Evolutionary conservation across 2,888 invertebrate genomes (phyloP), one percentile per base, ranked within the genome.

Genomic region (Sarcophaga subvicina): DNA sequence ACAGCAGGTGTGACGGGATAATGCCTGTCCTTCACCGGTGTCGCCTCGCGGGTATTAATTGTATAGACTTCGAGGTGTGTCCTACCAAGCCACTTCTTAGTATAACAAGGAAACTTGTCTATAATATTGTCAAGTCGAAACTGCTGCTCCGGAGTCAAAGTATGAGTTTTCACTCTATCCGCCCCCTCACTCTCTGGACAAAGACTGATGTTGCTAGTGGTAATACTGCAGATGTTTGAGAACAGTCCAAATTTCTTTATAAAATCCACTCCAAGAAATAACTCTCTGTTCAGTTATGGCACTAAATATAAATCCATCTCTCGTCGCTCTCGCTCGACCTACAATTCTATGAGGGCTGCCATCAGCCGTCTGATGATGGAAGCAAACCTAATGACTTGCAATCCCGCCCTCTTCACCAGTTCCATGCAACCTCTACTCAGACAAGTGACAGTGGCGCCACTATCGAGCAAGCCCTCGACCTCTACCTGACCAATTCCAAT

Each of bases 261-360:
- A 37, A 37, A 37, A 11, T 79, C 78, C 11, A 70, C 25, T 8
- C 78, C 69, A 20, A 70, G 27, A 27, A 70, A 79, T 20, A 79
- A 47, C 20, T 77, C 66, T 10, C 76, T 14, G 59, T 59, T 77
- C 11, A 70, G 49, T 10, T 47, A 47, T 11, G 78, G 70, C 17
- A 79, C 78, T 37, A 79, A 27, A 79, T 79, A 79, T 20, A 79
- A 79, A 20, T 12, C 11, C 2, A 63, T 20, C 20, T 20, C 63
- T 20, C 3, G 8, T 22, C 2, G 11, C 2, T 20, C 12, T 63
- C 0, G 17, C 5, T 22, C 63, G 63, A 20, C 63, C 63, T 6
- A 63, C 63, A n/a, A 63, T 63, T 1, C 11, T 63, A 20, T 63
- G 25, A 6, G 63, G 63, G 22, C 63, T 63, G 3, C 63, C 63